Conservation (phyloP, 2,113 vertebrate genomes). For the Cepphus grylle region DNA sequence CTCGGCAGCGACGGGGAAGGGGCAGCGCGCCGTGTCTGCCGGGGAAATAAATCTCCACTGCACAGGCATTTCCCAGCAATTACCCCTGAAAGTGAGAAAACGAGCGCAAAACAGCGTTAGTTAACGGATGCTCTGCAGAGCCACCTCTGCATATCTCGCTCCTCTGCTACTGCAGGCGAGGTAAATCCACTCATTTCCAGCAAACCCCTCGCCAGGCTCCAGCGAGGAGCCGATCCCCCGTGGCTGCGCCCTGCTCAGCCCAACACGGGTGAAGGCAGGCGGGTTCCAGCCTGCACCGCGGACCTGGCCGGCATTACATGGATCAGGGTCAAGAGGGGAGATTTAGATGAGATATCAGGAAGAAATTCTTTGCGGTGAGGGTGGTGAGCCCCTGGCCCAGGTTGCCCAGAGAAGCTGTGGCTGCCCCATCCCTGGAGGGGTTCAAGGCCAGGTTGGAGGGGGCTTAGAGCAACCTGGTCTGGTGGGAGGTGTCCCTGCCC, state of each 20-base stretch:
- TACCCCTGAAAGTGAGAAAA: neutral
- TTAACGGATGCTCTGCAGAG: neutral
- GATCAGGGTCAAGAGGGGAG: no score
- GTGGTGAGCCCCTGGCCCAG: no score
- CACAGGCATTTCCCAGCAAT: neutral
- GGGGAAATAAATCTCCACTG: no score
- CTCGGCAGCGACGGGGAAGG: no score
- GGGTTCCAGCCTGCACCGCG: no score
- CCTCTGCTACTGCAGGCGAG: neutral
- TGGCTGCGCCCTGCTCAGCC: accelerated
- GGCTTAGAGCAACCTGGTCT: neutral
- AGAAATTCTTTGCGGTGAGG: no score
- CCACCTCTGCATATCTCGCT: neutral
- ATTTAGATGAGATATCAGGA: no score
- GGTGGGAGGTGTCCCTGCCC: neutral
- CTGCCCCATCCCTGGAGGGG: no score
- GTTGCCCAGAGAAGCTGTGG: no score
- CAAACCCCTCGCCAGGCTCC: neutral
- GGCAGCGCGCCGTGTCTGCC: no score
- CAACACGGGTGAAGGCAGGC: neutral
- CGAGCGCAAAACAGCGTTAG: neutral
- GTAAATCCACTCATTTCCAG: neutral
- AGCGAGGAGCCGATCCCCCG: neutral
- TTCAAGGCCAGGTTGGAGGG: neutral
- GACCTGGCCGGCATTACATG: no score